Percentiles rank a stretch among this genome's conserved stretches.
Evolutionary conservation across 2,888 invertebrate genomes (phyloP).

Genomic region (Hydropsyche betteni): DNA sequence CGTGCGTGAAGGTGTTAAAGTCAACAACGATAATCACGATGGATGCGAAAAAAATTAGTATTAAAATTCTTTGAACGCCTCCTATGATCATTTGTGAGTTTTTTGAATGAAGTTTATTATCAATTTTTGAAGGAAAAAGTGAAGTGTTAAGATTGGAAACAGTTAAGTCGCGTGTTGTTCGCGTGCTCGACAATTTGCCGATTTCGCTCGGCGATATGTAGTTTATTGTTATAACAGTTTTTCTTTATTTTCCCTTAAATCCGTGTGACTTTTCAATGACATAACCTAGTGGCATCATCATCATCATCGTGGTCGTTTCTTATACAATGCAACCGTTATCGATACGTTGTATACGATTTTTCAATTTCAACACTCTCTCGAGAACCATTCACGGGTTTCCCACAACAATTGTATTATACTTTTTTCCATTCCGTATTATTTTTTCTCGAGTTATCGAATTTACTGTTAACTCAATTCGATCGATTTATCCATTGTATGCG

Average conservation of each 20-base stretch:
- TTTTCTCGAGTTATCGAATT: conserved; percentile 18
- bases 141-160: too few species aligned
- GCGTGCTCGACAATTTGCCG: not conserved
- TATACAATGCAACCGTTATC: conserved; percentile 27
- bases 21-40: too few species aligned
- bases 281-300: conserved; percentile 38
- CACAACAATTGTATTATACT: conserved; percentile 25
- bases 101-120: too few species aligned
- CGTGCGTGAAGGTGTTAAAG: too few species aligned
- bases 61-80: too few species aligned
- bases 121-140: too few species aligned
- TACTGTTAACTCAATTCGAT: conserved; percentile 21
- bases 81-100: too few species aligned
- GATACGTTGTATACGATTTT: conserved; percentile 19
- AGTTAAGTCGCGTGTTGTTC: too few species aligned
- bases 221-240: conserved; percentile 14
- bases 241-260: not conserved
- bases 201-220: conserved; percentile 2
- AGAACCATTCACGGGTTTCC: conserved; percentile 13
- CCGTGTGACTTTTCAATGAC: conserved; percentile 21
- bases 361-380: conserved; percentile 27
- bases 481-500: conserved; percentile 2
- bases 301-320: too few species aligned
- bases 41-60: too few species aligned
- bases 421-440: not conserved